Base-by-base conservation (phyloP, 35 echinoderm and acorn worm genomes). In the Heliocidaris tuberculata region DNA sequence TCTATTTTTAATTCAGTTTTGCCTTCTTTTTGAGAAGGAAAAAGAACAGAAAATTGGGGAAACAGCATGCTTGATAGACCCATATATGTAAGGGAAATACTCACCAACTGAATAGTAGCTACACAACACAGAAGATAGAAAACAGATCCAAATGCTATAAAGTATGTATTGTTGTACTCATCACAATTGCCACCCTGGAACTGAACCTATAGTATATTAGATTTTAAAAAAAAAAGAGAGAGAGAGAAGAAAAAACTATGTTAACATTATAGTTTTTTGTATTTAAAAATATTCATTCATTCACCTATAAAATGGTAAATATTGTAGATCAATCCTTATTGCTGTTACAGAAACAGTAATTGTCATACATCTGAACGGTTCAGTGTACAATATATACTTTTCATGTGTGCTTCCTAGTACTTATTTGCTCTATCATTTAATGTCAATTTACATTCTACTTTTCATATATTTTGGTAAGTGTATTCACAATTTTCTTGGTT, bases 131-230 rank as follows among this genome's bases (percentile, higher is more conserved):
- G 95, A 16, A 97, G 70, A 60, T 96, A 99, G 86, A 99, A 99
- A 70, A 99, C 96, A 59, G 96, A 89, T 86, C 98, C 95, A 94
- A 99, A 99, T 32, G 98, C 96, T n/a, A 99, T 96, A 93, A 97
- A 97, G 48, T 99, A 99, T 21, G 96, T 93, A 87, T 95, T 95
- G 94, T 99, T 99, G 59, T 89, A 94, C 59, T 99, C 96, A 7
- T 90, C 49, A 60, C 98, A 99, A 29, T 97, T 96, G 9, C 95
- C 95, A 6, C 98, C 98, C 85, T 96, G 89, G 91, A 90, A 99
- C 85, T 99, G 96, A 24, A 99, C 95, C 98, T 99, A 85, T n/a
- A 90, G 31, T 27, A 93, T 31, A 32, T 90, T 86, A 94, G 50
- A 96, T 93, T 49, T 85, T 35, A 10, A 85, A 70, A 31, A 50